These are phyloP conservation scores for Diadegma fenestrale DNA, from an alignment of 2,888 invertebrate genomes.

Conservation along the genomic window DNA sequence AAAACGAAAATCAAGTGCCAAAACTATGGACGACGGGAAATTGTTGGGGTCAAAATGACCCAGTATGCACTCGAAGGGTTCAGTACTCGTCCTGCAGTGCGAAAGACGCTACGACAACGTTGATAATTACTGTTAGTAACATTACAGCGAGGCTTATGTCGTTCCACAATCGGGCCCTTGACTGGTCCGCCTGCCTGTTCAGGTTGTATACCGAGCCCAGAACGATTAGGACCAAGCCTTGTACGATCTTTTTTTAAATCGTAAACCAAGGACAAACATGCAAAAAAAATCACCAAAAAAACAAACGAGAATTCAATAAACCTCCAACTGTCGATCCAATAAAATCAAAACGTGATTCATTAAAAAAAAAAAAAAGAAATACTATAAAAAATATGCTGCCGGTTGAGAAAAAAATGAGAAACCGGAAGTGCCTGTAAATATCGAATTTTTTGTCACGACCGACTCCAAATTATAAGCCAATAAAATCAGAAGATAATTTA, in stretches of 20 bases:
- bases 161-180: constrained; percentile 87
- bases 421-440: neutral
- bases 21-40: too few species aligned
- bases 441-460: neutral
- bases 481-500: constrained; percentile 58
- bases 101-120: constrained; percentile 88
- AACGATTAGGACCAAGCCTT: constrained; percentile 87
- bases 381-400: neutral
- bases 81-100: constrained; percentile 83
- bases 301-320: neutral
- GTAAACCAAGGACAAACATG: constrained; percentile 57
- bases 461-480: constrained; percentile 2
- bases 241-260: constrained; percentile 85
- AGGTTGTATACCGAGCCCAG: constrained; percentile 88
- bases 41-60: too few species aligned
- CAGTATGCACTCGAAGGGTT: too few species aligned
- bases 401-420: neutral
- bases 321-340: constrained; percentile 25
- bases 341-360: constrained; percentile 59
- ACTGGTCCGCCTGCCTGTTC: constrained; percentile 87
- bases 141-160: constrained; percentile 87
- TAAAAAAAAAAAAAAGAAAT: constrained; percentile 58
- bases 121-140: constrained; percentile 87
- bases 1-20: too few species aligned
- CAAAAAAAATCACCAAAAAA: constrained; percentile 54